Conservation (phyloP, 2,113 vertebrate genomes). For the Ivindomyrus marchei region DNA sequence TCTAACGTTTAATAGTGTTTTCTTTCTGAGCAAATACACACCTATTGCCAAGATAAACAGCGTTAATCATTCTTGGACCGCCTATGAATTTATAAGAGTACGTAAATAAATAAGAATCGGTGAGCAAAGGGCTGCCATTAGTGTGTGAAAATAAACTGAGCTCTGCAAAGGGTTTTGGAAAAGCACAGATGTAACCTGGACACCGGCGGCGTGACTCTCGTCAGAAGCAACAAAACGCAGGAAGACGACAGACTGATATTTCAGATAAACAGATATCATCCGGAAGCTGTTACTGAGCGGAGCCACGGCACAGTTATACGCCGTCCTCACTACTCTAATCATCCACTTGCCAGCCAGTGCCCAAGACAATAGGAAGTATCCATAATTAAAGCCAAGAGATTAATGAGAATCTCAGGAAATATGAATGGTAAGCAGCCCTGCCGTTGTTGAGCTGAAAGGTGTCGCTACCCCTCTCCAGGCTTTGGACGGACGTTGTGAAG, state of each 20-base stretch:
- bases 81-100: not conserved
- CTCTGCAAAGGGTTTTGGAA: not conserved
- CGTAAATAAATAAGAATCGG: not conserved
- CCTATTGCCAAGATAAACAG: not conserved
- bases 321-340: not conserved
- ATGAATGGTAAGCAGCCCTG: not conserved
- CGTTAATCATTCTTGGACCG: not conserved
- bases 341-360: not conserved
- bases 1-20: not conserved
- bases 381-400: not conserved
- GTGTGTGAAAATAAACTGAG: not conserved
- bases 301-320: not conserved
- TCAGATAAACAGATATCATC: not conserved
- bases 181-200: not conserved
- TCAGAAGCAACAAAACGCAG: not conserved
- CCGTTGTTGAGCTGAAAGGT: not conserved
- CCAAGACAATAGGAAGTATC: not conserved
- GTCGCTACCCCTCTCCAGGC: not conserved
- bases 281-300: not conserved
- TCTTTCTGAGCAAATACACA: not conserved
- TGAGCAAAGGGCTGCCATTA: not conserved
- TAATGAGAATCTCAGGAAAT: not conserved
- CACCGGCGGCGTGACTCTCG: not conserved
- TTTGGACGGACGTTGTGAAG: not conserved
- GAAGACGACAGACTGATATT: not conserved